phyloP scores from a whole-genome alignment of 1,140 invertebrate genomes.

The Hylaeus anthracinus region DNA sequence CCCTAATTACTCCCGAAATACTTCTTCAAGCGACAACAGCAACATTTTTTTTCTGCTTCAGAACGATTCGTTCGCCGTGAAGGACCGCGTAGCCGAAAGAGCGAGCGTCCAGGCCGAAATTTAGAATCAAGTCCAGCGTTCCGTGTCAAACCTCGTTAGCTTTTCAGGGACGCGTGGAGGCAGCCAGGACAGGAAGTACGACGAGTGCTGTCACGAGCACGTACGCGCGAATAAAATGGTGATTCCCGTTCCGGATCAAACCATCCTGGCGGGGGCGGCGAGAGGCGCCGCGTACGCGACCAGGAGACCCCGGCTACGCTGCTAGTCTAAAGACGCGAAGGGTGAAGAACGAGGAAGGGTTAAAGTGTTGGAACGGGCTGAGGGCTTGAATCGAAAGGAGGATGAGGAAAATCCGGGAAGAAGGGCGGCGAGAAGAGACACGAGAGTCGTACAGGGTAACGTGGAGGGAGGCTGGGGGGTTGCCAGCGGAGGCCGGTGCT shows the following conservation, averaged over 20 bases:
- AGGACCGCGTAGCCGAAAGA: not conserved
- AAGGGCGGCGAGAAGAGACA: slow-evolving; percentile 56
- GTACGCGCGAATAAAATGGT: slow-evolving; percentile 61
- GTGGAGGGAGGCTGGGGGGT: slow-evolving; percentile 14
- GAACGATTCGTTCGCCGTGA: not conserved
- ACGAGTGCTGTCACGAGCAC: slow-evolving; percentile 58
- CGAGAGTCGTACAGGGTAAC: slow-evolving; percentile 33
- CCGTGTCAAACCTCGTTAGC: slow-evolving; percentile 30
- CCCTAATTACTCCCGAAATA: too few species aligned
- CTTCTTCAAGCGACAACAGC: too few species aligned
- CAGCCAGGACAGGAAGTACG: slow-evolving; percentile 27
- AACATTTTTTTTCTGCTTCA: too few species aligned
- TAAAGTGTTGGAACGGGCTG: slow-evolving; percentile 48
- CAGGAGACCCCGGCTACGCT: not conserved
- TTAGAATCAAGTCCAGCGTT: slow-evolving; percentile 22
- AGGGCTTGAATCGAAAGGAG: slow-evolving; percentile 45
- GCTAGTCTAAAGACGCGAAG: slow-evolving; percentile 34
- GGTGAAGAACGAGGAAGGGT: slow-evolving; percentile 53
- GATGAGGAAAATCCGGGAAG: slow-evolving; percentile 63
- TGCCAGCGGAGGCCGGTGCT: slow-evolving; percentile 54
- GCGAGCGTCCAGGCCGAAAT: slow-evolving; percentile 11
- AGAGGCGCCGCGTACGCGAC: slow-evolving; percentile 21
- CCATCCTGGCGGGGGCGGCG: slow-evolving; percentile 47
- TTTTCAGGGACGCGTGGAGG: slow-evolving; percentile 3
- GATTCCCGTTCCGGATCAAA: slow-evolving; percentile 68